phyloP scores from a whole-genome alignment of 1,140 invertebrate genomes.

The Spodoptera frugiperda region DNA sequence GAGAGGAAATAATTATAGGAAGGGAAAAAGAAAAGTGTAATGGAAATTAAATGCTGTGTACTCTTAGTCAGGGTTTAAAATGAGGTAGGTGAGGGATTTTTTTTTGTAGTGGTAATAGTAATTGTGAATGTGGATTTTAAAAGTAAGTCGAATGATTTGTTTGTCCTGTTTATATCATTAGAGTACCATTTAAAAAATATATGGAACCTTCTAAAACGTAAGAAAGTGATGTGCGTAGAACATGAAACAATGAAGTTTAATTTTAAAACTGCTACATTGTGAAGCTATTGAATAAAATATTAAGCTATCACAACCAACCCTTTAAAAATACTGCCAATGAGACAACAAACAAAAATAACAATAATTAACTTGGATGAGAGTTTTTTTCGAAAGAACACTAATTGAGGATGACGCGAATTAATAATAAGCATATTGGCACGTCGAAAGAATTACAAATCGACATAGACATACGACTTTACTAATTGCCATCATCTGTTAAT shows the following conservation, averaged over 20 bases:
- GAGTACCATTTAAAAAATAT: too few relatives aligned
- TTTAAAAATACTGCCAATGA: background rate
- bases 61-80: background rate
- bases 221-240: too few relatives aligned
- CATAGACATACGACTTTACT: constrained; percentile 13
- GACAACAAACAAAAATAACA: constrained; percentile 15
- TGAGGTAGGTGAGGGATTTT: background rate
- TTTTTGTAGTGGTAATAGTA: background rate
- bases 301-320: too few relatives aligned
- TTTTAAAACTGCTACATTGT: too few relatives aligned
- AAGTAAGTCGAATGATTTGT: too few relatives aligned
- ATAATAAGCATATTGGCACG: constrained; percentile 19
- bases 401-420: constrained; percentile 31
- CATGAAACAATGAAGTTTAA: too few relatives aligned
- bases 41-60: constrained; percentile 11
- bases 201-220: too few relatives aligned
- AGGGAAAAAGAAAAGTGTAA: background rate
- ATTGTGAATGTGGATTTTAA: too few relatives aligned
- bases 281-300: too few relatives aligned
- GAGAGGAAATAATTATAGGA: constrained; percentile 16
- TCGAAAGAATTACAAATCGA: constrained; percentile 17
- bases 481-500: constrained; percentile 31
- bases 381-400: constrained; percentile 12
- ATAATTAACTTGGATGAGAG: background rate
- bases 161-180: too few relatives aligned